Base-by-base conservation (phyloP, 2,797 vertebrate species). In the Peromyscus attwateri region DNA sequence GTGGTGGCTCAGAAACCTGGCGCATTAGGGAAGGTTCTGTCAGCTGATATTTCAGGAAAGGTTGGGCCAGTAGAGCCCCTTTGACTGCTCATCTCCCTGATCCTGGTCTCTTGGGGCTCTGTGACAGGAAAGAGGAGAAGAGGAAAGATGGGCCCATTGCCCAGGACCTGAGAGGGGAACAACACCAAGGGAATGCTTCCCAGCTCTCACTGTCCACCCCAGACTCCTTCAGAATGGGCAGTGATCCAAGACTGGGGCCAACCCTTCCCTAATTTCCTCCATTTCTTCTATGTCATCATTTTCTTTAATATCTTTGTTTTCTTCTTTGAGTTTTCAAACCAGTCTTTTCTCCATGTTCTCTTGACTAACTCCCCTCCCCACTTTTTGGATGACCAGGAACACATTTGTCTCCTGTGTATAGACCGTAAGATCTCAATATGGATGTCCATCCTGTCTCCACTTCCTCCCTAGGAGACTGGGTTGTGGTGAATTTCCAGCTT, bases 361-460 rank as follows among this genome's bases (percentile, higher is more conserved):
- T 0, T 71, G 77, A 17, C 34, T 92, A 29, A 62, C 21, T 64
- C 29, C 6, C 1, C 5, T 0, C 3, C n/a, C 0, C 3, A 0
- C 87, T 87, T 77, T 89, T 89, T 82, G 75, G 37, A 60, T 75
- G 23, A 23, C 79, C 62, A 29, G 16, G 14, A 55, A 80, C 73
- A 68, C 27, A 55, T 6, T 7, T 83, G 49, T 71, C 34, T 11
- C 25, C 6, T 40, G 0, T 43, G 57, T 27, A 62, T 34, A 81
- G 29, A 37, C n/a, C 27, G 8, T 23, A 16, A 37, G 52, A 52
- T 64, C 23, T 62, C 62, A 2, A 25, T 14, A 1, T 17, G 71
- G 34, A 4, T 2, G 0, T 11, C 19, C 79, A 62, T 40, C 37
- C 37, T 9, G 6, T 89, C 0, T 1, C 13, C 4, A 43, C 29